These are phyloP conservation scores for Ciconia stormi DNA, from an alignment of 2,113 vertebrate genomes.

Conservation along the genomic window DNA sequence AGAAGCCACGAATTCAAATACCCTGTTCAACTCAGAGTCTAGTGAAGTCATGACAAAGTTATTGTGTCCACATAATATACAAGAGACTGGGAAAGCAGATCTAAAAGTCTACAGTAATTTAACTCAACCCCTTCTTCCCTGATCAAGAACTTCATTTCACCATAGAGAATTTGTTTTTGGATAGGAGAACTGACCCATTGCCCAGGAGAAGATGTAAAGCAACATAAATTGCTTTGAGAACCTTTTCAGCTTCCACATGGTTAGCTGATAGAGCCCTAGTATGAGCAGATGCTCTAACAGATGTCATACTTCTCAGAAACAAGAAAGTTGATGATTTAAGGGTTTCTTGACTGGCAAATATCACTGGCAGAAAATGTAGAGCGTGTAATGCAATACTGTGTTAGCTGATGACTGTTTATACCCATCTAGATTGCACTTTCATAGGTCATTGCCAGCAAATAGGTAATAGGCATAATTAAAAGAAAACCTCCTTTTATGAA, in stretches of 20 bases:
- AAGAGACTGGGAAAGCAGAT: background rate
- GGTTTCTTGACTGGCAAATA: background rate
- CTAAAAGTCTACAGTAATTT: background rate
- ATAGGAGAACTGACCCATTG: background rate
- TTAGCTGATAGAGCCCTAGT: background rate
- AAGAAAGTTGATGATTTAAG: constrained; percentile 1
- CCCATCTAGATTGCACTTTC: background rate
- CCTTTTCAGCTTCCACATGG: background rate
- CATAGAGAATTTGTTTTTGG: background rate
- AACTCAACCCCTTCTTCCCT: background rate
- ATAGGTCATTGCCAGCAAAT: background rate
- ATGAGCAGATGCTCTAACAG: constrained; percentile 11
- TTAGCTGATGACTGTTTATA: background rate
- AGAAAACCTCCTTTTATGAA: background rate
- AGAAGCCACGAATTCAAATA: background rate
- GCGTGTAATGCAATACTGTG: background rate
- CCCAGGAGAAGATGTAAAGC: background rate
- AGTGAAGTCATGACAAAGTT: background rate
- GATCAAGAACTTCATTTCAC: background rate
- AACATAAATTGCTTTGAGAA: background rate
- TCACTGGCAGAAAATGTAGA: background rate
- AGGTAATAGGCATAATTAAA: background rate
- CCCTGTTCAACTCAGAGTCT: background rate
- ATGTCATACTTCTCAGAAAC: background rate
- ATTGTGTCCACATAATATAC: background rate